Base-by-base conservation (phyloP, 2,888 invertebrate genomes). In the Ptychoptera albimana region DNA sequence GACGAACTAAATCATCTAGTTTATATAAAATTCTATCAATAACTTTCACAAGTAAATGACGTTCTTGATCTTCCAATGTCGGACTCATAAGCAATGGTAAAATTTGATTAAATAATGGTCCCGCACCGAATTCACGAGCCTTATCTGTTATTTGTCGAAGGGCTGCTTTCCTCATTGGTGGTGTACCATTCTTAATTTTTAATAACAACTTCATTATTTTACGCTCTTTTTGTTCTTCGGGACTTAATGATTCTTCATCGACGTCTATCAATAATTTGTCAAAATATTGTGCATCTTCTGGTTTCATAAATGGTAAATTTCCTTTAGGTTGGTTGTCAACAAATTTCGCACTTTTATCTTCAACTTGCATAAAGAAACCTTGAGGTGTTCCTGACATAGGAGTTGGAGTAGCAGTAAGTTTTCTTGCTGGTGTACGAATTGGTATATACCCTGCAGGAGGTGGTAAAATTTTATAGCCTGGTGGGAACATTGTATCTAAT, bases 221-320 rank as follows among this genome's bases (percentile, higher is more conserved):
- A 38, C 98, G 72, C 64, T 99, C 98, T 61, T 96, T 97, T 52
- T 91, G 84, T 62, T 99, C 98, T 57, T 99, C 97, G 0, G 96
- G 92, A 43, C 87, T 83, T 35, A 97, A 72, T 0, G 83, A 69
- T 58, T 96, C 94, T 68, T 99, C 98, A 64, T 99, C 98, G 29
- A 99, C 96, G 60, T 98, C 98, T 44, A 93, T 81, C 52, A 99
- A 73, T 50, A 98, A 72, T 67, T 98, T 98, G 67, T 99, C 98
- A 67, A 98, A 98, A 69, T 99, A 98, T 69, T 99, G 98, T 39
- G 98, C 94, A 69, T 96, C 96, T 67, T 99, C 98, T 0, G 98
- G 98, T 65, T 99, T 98, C 82, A 98, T 87, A 62, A 98, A 93
- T 12, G 98, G 98, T 54, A 98, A 73, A 69, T 97, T 97, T 1